These are phyloP conservation scores for Gopherus flavomarginatus DNA, from an alignment of 2,113 vertebrate genomes.

Conservation along the genomic window DNA sequence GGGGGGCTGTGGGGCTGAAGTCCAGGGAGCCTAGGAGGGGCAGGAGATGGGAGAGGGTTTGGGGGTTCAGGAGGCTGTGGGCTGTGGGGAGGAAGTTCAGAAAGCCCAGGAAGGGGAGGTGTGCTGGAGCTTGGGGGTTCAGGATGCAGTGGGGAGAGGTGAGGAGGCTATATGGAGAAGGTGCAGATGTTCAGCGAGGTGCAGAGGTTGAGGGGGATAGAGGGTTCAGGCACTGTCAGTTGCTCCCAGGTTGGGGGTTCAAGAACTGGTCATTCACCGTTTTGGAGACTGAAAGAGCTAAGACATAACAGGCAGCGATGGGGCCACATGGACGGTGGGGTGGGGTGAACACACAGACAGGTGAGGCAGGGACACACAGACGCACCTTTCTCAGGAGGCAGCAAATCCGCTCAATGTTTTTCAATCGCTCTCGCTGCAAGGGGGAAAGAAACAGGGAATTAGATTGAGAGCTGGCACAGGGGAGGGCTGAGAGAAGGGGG, in stretches of 20 bases:
- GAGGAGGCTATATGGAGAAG: not conserved
- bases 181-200: too few species aligned
- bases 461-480: not conserved
- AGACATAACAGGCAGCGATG: not conserved
- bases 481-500: not conserved
- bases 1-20: too few species aligned
- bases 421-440: constrained; percentile 89
- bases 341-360: not conserved
- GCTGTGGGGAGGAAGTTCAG: not conserved
- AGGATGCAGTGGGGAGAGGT: not conserved
- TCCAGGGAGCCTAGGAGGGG: too few species aligned
- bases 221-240: not conserved
- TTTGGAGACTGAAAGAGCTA: not conserved
- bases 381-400: constrained; percentile 92
- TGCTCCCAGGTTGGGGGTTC: not conserved
- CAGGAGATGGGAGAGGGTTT: too few species aligned
- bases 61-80: too few species aligned
- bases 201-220: not conserved
- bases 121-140: not conserved
- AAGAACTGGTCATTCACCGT: not conserved
- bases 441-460: constrained; percentile 21
- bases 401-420: constrained; percentile 95
- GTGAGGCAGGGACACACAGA: constrained; percentile 30
- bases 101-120: not conserved
- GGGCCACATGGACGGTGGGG: not conserved